Base-by-base conservation (phyloP, 2,888 invertebrate genomes). In the Synanthedon myopaeformis region DNA sequence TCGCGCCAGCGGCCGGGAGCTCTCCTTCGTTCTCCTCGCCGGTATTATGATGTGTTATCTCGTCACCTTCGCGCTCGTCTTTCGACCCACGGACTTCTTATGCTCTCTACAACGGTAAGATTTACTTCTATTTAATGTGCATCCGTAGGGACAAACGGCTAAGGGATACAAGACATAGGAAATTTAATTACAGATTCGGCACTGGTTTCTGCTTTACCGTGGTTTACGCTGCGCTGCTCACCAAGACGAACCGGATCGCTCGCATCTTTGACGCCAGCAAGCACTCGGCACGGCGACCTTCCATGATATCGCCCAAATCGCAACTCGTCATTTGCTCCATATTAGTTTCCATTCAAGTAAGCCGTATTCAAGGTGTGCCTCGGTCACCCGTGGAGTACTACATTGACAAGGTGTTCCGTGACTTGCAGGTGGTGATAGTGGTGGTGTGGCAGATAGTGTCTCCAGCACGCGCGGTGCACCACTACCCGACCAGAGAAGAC, bases 221-320 rank as follows among this genome's bases (percentile, higher is more conserved):
- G 50, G 97, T 99, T 54, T 99, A 99, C 82, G 97, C 97, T 0
- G 96, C 99, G 3, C 89, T 99, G 23, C 90, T 99, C 54, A 99
- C 98, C 17, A 98, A 98, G 88, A 99, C 99, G 5, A 99, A 98
- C 83, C 89, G 99, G 55, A 99, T 99, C 60, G 94, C 98, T 3
- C 89, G 99, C 54, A 99, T 99, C 72, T 95, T 99, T 77, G 96
- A 96, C 66, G 97, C 98, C 11, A 95, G 97, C 67, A 96, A 96
- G 75, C 94, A 94, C 62, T 95, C 97, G 42, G 98, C 98, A 10
- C 94, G 96, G 71, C 90, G 97, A 59, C 98, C 97, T 1, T 93
- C 94, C 41, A 96, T 97, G 77, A 97, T 98, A 71, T 95, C 96
- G 41, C 96, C 96, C 1, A 91, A 93, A 64, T 96, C 96, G 1